Evolutionary conservation across 2,797 vertebrate genomes (phyloP).

Genomic region (Propithecus deckenii): DNA sequence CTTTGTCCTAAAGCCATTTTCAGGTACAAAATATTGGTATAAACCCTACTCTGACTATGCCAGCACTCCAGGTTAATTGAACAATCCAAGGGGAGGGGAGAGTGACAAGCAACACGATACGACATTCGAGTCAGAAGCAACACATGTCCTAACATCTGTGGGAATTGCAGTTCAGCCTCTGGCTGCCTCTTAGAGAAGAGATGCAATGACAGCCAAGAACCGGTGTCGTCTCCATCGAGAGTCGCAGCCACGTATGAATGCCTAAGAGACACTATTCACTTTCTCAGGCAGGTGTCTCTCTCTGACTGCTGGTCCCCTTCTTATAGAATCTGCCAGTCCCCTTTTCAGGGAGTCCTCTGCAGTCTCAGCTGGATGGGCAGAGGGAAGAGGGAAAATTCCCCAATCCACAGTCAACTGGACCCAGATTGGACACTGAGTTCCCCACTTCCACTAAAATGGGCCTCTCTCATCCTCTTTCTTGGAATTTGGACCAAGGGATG

Average conservation of each 20-base stretch:
- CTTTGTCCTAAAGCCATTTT: background rate
- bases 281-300: background rate
- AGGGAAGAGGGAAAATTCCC: background rate
- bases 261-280: fast-evolving
- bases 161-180: fast-evolving
- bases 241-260: fast-evolving
- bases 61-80: background rate
- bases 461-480: background rate
- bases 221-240: fast-evolving
- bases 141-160: background rate
- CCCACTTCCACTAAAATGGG: background rate
- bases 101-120: no score
- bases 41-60: background rate
- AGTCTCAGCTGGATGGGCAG: background rate
- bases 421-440: background rate
- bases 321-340: background rate
- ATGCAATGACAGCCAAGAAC: background rate
- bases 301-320: background rate
- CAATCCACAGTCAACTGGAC: fast-evolving
- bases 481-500: background rate
- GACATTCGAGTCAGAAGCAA: no score
- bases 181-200: background rate
- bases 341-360: background rate
- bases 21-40: no score
- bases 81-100: background rate